Conservation (phyloP, 1,140 invertebrate genomes). For the Coptotermes formosanus region DNA sequence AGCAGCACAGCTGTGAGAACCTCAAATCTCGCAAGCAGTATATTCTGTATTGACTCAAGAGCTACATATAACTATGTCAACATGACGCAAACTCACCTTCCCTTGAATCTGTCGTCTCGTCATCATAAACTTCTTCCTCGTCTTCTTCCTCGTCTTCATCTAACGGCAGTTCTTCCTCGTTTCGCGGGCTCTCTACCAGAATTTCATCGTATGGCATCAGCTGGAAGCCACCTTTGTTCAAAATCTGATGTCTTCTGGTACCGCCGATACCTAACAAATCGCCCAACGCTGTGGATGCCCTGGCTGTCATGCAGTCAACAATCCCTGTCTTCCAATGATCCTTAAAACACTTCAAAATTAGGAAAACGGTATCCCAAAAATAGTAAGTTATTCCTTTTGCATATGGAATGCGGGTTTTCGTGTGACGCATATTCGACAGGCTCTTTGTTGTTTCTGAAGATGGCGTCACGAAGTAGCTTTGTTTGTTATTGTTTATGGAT, state of each 20-base stretch:
- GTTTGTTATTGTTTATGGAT: not conserved
- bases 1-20: no score
- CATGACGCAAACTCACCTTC: not conserved
- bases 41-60: no score
- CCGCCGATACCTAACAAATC: not conserved
- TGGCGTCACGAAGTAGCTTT: not conserved
- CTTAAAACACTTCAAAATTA: constrained; percentile 9
- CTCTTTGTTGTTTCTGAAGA: not conserved
- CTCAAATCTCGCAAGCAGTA: no score
- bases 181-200: not conserved
- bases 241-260: not conserved
- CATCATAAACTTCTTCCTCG: constrained; percentile 28
- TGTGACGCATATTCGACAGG: not conserved
- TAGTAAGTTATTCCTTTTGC: not conserved
- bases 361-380: not conserved
- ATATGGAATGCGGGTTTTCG: not conserved
- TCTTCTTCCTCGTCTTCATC: constrained; percentile 39
- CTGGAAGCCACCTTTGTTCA: not conserved
- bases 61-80: no score
- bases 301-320: constrained; percentile 1
- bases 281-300: not conserved
- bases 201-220: not conserved
- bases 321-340: constrained; percentile 2
- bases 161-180: constrained; percentile 34
- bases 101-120: not conserved